A percentile compares a stretch with the other conserved stretches of the same genome.
Evolutionary conservation across 2,113 vertebrate species (phyloP).

Genomic region (Nothoprocta perdicaria): DNA sequence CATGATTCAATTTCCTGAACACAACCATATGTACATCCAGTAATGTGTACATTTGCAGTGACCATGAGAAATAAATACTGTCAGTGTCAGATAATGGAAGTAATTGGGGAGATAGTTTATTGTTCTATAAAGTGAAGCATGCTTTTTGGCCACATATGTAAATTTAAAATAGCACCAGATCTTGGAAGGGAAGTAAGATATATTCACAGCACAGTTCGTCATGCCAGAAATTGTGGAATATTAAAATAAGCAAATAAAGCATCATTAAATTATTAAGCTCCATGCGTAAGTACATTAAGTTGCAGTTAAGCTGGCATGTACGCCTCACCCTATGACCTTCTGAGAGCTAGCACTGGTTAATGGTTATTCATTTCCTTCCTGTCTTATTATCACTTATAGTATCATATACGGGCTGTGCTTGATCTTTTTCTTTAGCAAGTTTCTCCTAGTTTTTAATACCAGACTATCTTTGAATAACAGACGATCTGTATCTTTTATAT

Average conservation of each 20-base stretch:
- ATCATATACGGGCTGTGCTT: not conserved
- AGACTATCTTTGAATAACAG: not conserved
- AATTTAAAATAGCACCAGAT: not conserved
- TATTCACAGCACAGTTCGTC: accelerated
- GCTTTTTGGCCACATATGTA: accelerated
- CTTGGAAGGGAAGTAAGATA: not conserved
- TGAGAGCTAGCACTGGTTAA: not conserved
- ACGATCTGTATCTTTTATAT: not conserved
- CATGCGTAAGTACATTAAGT: not conserved
- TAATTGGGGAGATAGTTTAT: not conserved
- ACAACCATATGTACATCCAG: not conserved
- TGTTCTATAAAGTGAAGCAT: not conserved
- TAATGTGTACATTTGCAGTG: not conserved
- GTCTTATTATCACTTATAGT: not conserved
- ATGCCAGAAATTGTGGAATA: not conserved
- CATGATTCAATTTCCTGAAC: constrained; percentile 3
- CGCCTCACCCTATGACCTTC: not conserved
- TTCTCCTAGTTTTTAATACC: not conserved
- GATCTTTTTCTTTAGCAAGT: not conserved
- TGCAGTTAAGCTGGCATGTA: not conserved
- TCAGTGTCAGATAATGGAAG: not conserved
- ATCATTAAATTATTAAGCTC: not conserved
- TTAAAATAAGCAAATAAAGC: not conserved
- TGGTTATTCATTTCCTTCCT: not conserved
- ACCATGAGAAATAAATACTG: not conserved